Base-by-base conservation (phyloP, 1,140 invertebrate genomes). In the Lasaia peninsularis region DNA sequence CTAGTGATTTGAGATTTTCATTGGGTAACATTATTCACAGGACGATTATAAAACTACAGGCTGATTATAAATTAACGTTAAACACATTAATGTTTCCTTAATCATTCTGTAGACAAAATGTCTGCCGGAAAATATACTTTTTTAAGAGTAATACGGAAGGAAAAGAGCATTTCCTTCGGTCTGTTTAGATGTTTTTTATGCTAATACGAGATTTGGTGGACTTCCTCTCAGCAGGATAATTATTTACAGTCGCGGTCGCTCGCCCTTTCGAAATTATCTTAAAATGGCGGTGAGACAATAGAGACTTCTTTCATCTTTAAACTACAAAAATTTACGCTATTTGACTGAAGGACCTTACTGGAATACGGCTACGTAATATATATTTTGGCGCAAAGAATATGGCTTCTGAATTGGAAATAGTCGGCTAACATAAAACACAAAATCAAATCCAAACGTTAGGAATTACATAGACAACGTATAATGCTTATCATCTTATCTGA, bases 121-220 rank as follows among this genome's bases (percentile, higher is more conserved):
- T 75, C 75, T 69, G 63, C 62, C 75, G 84, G 84, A 85, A 87
- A 70, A 70, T 73, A 79, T 85, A 78, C 80, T 82, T 85, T 83
- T 88, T 80, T 73, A 75, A 78, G 82, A 87, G 84, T 81, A 85
- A 78, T 67, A 68, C 80, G 85, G 85, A 88, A 88, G 85, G 83
- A 81, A 85, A 73, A 58, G 75, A 72, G 65, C 67, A 65, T 69
- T 80, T 78, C 78, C 78, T 67, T 53, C 66, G 67, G 80, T 68
- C 74, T 77, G 81, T 82, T 88, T 82, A 82, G 81, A 72, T 79
- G 83, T 72, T 84, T 86, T 87, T 88, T 88, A 88, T 88, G 85
- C 70, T 86, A 88, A 88, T 88, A 80, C 60, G 70, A 80, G 78
- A 85, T 88, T 86, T 78, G 71, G 73, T 68, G 74, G 67, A 69